Conservation (phyloP, 2,797 vertebrate genomes). For the Helicolenus hilgendorfi region DNA sequence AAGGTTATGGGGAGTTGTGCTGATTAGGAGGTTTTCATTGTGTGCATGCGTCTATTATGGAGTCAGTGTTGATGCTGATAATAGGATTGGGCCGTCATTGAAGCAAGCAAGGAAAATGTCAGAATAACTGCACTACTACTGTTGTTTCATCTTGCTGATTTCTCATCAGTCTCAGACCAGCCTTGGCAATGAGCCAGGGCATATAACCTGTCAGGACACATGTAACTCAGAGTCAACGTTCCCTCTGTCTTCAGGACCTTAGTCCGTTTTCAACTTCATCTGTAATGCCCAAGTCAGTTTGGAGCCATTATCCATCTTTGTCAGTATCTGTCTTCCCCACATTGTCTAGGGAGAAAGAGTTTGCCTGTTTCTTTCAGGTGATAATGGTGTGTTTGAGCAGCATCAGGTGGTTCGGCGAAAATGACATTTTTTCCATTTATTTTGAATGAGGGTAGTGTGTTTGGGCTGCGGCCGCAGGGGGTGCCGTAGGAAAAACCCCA, state of each 20-base stretch:
- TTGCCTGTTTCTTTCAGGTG: not conserved
- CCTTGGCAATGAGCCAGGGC: not conserved
- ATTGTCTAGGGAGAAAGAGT: not conserved
- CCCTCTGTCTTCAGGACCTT: not conserved
- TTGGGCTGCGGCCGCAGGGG: no score
- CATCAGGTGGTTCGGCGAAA: not conserved
- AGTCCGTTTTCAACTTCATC: not conserved
- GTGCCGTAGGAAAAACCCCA: no score
- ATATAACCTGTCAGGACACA: not conserved
- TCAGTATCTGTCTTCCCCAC: not conserved
- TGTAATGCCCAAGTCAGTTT: not conserved
- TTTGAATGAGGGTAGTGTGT: not conserved
- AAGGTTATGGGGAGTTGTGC: constrained; percentile 21
- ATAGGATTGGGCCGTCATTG: not conserved
- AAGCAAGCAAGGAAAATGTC: not conserved
- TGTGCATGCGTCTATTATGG: not conserved
- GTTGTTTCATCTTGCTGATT: constrained; percentile 15
- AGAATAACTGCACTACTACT: not conserved
- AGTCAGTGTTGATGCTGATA: constrained; percentile 14
- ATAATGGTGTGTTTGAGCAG: not conserved
- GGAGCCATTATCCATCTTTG: constrained; percentile 11
- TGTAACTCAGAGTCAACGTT: not conserved
- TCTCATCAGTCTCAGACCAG: not conserved
- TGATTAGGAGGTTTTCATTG: constrained; percentile 30
- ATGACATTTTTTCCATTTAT: not conserved